Percentiles rank a stretch among this genome's conserved stretches.
These are phyloP conservation scores for Nicator chloris DNA, from an alignment of 2,113 vertebrate genomes.

Conservation along the genomic window DNA sequence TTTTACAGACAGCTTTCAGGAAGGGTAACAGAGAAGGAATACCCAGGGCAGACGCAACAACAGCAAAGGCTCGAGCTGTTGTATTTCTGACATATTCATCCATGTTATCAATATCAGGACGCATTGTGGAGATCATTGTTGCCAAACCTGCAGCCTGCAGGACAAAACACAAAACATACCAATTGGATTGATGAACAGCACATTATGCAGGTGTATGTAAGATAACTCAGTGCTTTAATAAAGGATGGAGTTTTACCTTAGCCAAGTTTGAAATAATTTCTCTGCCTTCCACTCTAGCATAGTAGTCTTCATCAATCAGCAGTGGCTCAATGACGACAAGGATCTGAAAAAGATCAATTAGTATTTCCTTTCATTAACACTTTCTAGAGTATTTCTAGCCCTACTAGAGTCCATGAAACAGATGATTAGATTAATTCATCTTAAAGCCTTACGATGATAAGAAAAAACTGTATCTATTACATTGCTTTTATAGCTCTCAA, in stretches of 20 bases:
- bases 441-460: neutral
- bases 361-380: neutral
- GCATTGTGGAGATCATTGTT: constrained; percentile 99
- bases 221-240: neutral
- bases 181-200: neutral
- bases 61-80: constrained; percentile 95
- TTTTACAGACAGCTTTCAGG: constrained; percentile 98
- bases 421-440: neutral
- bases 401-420: neutral
- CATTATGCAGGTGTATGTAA: neutral
- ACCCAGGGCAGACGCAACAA: constrained; percentile 96
- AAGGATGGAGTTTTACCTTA: constrained; percentile 78
- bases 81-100: constrained; percentile 99
- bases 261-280: constrained; percentile 99
- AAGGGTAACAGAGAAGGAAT: constrained; percentile 97
- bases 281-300: constrained; percentile 97
- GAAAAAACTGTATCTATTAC: neutral
- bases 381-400: neutral
- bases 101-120: constrained; percentile 99
- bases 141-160: constrained; percentile 95
- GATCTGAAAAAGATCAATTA: constrained; percentile 76
- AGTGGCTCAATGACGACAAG: constrained; percentile 97
- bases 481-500: neutral
- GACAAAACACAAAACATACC: neutral
- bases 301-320: constrained; percentile 99